Evolutionary conservation across 2,113 vertebrate species (phyloP), one percentile per base, ranked within the genome.

Genomic region (Gobius niger): DNA sequence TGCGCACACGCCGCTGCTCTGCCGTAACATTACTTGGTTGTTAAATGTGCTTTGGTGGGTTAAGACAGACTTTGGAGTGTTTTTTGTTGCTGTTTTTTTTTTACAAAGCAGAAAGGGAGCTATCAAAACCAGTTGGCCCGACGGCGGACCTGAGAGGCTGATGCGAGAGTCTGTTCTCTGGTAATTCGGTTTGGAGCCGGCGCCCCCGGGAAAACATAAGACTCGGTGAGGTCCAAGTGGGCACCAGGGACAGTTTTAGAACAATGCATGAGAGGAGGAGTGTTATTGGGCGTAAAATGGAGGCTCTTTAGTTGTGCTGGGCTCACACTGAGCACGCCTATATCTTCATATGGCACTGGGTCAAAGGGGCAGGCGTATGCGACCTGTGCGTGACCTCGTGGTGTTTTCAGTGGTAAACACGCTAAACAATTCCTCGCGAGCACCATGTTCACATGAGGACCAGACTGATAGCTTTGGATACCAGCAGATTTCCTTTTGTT

Each of bases 21-120:
- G 79, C 57, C 69, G 57, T 87, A 84, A 85, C 87, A 78, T 84
- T 83, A 83, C 87, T 78, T 53, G 67, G 80, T 68, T 75, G 71
- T 80, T 84, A 85, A 89, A 76, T 84, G 87, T 88, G 82, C 77
- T 89, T 82, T 69, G 56, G 80, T 9, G 80, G 82, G 82, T 82
- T 83, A 82, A 73, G 51, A 64, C 60, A 40, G 56, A 65, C 68
- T 77, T 75, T 74, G 81, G 64, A 67, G 57, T 68, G 78, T 83
- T 72, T 90, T 34, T 1, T 34, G 3, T 34, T 34, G n/a, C n/a
- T n/a, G n/a, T 34, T 34, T 34, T 34, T 34, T 3, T 34, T 84
- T 88, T 78, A 87, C 81, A 76, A 75, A 82, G 84, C 76, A 87
- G 72, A 88, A 88, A 76, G 73, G 66, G 82, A 24, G 77, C 78